A percentile compares a stretch with the other conserved stretches of the same genome.
Evolutionary conservation across 2,797 vertebrate species (phyloP).

Genomic region (Apogon talboti): DNA sequence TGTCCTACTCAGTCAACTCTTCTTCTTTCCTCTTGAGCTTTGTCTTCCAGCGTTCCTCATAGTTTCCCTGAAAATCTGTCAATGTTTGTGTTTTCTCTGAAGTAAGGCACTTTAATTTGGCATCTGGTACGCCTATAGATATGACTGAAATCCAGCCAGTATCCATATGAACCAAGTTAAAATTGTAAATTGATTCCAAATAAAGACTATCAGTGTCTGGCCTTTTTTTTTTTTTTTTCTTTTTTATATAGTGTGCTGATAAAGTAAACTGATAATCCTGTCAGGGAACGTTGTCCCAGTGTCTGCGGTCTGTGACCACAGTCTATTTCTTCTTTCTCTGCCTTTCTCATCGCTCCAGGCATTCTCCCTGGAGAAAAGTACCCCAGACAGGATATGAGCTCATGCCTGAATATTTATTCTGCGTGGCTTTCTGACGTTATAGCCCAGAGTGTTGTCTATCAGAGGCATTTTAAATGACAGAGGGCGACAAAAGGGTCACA

Average conservation of each 20-base stretch:
- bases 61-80: constrained; percentile 48
- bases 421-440: constrained; percentile 58
- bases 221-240: constrained; percentile 31
- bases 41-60: constrained; percentile 36
- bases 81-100: constrained; percentile 44
- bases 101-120: constrained; percentile 28
- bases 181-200: constrained; percentile 52
- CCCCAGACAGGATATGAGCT: constrained; percentile 83
- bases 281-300: constrained; percentile 45
- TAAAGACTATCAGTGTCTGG: constrained; percentile 47
- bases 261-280: constrained; percentile 58
- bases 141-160: constrained; percentile 31
- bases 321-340: constrained; percentile 45
- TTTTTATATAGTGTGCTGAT: constrained; percentile 40
- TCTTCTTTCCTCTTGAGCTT: constrained; percentile 25
- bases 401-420: constrained; percentile 72
- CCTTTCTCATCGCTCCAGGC: constrained; percentile 35
- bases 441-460: constrained; percentile 61
- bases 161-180: constrained; percentile 38
- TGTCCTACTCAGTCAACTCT: constrained; percentile 19
- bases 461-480: constrained; percentile 56
- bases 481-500: constrained; percentile 44
- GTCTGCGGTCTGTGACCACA: constrained; percentile 63
- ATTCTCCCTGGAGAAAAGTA: constrained; percentile 66
- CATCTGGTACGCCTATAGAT: constrained; percentile 21